Percentiles rank a stretch among this genome's conserved stretches.
These are phyloP conservation scores for Crotalus adamanteus DNA, from an alignment of 2,797 vertebrate genomes.

Conservation along the genomic window DNA sequence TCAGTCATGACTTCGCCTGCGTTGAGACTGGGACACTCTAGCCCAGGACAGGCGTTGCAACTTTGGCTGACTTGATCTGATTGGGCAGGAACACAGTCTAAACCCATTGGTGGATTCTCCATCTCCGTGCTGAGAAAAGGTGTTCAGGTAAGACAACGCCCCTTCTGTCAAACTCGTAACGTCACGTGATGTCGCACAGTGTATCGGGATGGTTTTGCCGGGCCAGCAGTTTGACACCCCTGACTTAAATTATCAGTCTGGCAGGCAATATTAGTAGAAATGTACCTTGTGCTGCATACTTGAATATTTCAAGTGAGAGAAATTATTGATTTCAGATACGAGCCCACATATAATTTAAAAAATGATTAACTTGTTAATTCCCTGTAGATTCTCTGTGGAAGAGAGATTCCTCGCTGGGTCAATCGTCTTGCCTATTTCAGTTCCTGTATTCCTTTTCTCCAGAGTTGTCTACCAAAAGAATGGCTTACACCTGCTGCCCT, in stretches of 20 bases:
- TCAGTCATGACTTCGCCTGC: too few relatives aligned
- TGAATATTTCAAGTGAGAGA: not conserved
- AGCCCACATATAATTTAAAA: slow-evolving; percentile 6
- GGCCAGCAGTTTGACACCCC: too few relatives aligned
- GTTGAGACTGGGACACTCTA: too few relatives aligned
- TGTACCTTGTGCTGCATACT: not conserved
- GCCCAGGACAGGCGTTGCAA: too few relatives aligned
- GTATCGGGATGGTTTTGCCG: too few relatives aligned
- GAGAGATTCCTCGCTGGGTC: slow-evolving; percentile 98
- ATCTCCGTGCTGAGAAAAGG: too few relatives aligned
- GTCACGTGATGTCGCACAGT: too few relatives aligned
- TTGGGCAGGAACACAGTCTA: too few relatives aligned
- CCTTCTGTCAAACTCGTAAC: too few relatives aligned
- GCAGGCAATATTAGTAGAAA: not conserved
- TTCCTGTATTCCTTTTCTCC: slow-evolving; percentile 97
- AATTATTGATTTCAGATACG: not conserved
- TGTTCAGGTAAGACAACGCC: too few relatives aligned
- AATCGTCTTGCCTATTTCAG: slow-evolving; percentile 99
- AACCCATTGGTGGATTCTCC: too few relatives aligned
- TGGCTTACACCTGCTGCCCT: slow-evolving; percentile 97
- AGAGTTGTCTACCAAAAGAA: slow-evolving; percentile 98
- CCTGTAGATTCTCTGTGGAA: slow-evolving; percentile 90
- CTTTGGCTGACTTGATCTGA: too few relatives aligned
- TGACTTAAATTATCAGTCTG: not conserved
- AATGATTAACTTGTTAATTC: slow-evolving; percentile 28